These are phyloP conservation scores for Cheilosia pagana DNA, from an alignment of 2,888 invertebrate genomes.

Conservation along the genomic window DNA sequence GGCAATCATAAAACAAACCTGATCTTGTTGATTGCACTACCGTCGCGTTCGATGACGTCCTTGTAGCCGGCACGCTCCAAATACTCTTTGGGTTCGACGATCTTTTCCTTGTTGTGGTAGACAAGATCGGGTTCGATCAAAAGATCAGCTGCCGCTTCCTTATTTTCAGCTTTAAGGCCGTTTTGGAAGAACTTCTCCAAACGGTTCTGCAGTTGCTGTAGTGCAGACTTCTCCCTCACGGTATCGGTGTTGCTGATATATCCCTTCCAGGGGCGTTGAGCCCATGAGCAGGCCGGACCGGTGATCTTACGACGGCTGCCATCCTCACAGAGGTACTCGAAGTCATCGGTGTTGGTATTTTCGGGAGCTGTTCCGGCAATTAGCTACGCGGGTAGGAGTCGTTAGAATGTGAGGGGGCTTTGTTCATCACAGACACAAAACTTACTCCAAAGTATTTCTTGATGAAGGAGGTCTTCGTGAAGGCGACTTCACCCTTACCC, in stretches of 20 bases:
- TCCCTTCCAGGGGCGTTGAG: slow-evolving; percentile 93
- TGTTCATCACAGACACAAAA: slow-evolving; percentile 11
- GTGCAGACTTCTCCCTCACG: slow-evolving; percentile 79
- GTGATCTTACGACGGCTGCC: slow-evolving; percentile 88
- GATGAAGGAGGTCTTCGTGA: slow-evolving; percentile 92
- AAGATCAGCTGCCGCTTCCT: slow-evolving; percentile 83
- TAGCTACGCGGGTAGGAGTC: slow-evolving; percentile 83
- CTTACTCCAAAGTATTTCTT: slow-evolving; percentile 90
- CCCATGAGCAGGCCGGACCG: slow-evolving; percentile 90
- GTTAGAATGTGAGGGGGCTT: background rate
- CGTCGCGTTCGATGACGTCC: slow-evolving; percentile 89
- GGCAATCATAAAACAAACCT: slow-evolving; percentile 77
- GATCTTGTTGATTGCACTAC: slow-evolving; percentile 87
- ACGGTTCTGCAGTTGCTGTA: slow-evolving; percentile 81
- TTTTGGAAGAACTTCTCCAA: slow-evolving; percentile 82
- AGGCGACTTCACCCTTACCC: slow-evolving; percentile 93
- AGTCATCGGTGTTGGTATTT: slow-evolving; percentile 87
- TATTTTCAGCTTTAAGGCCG: slow-evolving; percentile 80
- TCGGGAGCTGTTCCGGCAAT: slow-evolving; percentile 86
- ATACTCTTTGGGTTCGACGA: slow-evolving; percentile 85
- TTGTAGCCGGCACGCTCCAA: slow-evolving; percentile 87
- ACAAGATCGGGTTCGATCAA: slow-evolving; percentile 86
- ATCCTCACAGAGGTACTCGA: slow-evolving; percentile 91
- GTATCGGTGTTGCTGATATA: slow-evolving; percentile 88
- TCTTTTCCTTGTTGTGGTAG: slow-evolving; percentile 84